Evolutionary conservation across 2,888 invertebrate genomes (phyloP), one percentile per base, ranked within the genome.

Genomic region (Hyalella azteca): DNA sequence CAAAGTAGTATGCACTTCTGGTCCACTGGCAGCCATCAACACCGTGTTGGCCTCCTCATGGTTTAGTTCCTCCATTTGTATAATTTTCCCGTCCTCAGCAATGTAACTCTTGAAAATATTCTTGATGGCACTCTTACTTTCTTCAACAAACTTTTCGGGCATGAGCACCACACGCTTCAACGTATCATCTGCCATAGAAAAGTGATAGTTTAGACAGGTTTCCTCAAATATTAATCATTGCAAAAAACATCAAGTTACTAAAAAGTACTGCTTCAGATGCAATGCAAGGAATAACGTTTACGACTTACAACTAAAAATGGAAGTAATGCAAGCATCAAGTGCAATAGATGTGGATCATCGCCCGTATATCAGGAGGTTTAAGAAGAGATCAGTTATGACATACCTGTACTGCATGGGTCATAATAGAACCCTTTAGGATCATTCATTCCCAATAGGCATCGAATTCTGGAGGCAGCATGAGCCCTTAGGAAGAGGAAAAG

Each of bases 21-120:
- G 77, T 19, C 92, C 92, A 85, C 93, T 93, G 36, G 94, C 93
- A 86, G 92, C 91, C 4, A 94, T 91, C 83, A 95, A 89, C 85
- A 95, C 92, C 85, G 93, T 93, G 88, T 95, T 94, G 0, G 95
- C 95, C 89, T 95, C 94, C 85, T 91, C 91, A 40, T 91, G 88
- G 82, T 89, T 92, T 76, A 96, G 89, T 87, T 95, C 95, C 86
- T 92, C 92, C 86, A 93, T 88, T 29, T 89, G 89, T 59, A 86
- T 86, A 19, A n/a, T 36, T 29, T 73, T 77, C 49, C 60, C 79
- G 13, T 79, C 75, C 9, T 40, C 26, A 3, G 19, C n/a, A 54
- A 40, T 49, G 49, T 54, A 40, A 9, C 29, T 49, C 15, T 79
- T 79, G 40, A 83, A 79, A 1, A 94, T 90, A 11, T 89, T 87